phyloP scores from a whole-genome alignment of 2,888 invertebrate species.

The Patella ulyssiponensis region DNA sequence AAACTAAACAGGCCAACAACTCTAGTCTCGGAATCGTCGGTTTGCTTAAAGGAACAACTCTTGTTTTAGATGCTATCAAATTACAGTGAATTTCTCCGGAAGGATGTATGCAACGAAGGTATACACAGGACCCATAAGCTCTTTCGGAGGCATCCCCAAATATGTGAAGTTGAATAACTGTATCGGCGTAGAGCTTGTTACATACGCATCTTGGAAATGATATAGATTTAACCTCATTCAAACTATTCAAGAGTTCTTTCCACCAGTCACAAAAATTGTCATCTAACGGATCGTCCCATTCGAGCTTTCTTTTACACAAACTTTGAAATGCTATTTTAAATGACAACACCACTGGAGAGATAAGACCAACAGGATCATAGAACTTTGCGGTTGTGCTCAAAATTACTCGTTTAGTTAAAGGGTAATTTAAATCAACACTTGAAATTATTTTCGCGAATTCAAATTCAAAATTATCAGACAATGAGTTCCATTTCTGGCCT shows the following conservation, averaged over 20 bases:
- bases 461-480: too few relatives aligned
- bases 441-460: background rate
- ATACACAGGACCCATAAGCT: background rate
- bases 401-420: background rate
- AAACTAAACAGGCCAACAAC: background rate
- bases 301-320: too few relatives aligned
- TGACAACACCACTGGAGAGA: background rate
- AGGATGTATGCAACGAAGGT: background rate
- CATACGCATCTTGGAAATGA: too few relatives aligned
- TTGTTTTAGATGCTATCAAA: background rate
- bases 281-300: too few relatives aligned
- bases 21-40: background rate
- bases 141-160: background rate
- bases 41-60: background rate
- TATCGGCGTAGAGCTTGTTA: too few relatives aligned
- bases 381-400: background rate
- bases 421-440: background rate
- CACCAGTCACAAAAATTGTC: too few relatives aligned
- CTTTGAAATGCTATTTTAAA: too few relatives aligned
- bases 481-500: too few relatives aligned
- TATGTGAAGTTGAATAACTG: too few relatives aligned
- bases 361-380: background rate
- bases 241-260: too few relatives aligned
- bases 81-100: background rate
- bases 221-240: too few relatives aligned